Percentiles rank a stretch among this genome's conserved stretches.
phyloP scores from a whole-genome alignment of 2,888 invertebrate genomes.

The Cantharis rufa region DNA sequence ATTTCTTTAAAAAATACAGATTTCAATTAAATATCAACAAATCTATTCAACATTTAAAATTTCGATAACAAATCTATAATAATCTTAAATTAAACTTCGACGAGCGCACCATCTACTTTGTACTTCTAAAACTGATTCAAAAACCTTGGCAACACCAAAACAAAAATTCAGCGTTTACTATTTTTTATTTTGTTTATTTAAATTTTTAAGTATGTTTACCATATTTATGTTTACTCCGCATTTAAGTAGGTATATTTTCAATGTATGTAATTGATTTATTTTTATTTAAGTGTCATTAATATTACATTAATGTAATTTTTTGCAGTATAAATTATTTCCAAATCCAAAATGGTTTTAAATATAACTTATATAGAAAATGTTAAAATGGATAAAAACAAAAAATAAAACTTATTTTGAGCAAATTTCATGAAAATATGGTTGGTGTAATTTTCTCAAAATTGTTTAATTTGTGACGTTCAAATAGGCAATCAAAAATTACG shows the following conservation, averaged over 20 bases:
- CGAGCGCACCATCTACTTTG: background rate
- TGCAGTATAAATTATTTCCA: background rate
- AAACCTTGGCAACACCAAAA: background rate
- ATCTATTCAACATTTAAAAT: background rate
- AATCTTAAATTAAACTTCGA: too few species aligned
- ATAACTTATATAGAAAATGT: background rate
- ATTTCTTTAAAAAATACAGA: background rate
- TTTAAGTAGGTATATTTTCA: background rate
- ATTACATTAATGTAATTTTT: background rate
- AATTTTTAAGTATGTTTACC: background rate
- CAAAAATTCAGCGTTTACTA: background rate
- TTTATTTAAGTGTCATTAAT: background rate
- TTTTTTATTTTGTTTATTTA: background rate
- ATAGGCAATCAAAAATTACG: background rate
- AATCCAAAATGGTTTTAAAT: background rate
- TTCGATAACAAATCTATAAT: too few species aligned
- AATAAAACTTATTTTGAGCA: background rate
- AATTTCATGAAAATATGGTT: background rate
- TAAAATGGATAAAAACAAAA: background rate
- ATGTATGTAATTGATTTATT: background rate
- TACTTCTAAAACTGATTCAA: background rate
- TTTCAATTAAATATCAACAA: background rate
- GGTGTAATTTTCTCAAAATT: background rate
- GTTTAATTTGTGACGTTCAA: background rate
- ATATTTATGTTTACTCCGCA: too few species aligned